A percentile compares a stretch with the other conserved stretches of the same genome.
Evolutionary conservation across 2,113 vertebrate genomes (phyloP).

Genomic region (Oreotrochilus melanogaster): DNA sequence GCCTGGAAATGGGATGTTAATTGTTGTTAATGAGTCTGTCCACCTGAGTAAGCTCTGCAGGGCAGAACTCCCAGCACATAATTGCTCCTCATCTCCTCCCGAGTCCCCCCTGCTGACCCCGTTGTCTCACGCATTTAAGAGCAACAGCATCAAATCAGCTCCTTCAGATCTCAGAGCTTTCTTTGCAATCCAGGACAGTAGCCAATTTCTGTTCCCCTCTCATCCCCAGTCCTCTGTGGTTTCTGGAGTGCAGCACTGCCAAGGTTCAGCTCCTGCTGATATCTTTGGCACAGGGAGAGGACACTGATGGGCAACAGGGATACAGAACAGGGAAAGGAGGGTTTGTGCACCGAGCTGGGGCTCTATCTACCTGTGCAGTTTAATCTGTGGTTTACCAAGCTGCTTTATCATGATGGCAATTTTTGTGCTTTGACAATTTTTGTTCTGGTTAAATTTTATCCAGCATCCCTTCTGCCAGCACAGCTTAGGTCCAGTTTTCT

Average conservation of each 20-base stretch:
- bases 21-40: conserved; percentile 39
- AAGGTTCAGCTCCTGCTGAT: neutral
- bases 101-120: neutral
- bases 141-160: neutral
- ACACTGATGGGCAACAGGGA: neutral
- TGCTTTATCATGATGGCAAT: neutral
- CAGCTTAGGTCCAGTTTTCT: neutral
- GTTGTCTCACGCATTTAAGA: neutral
- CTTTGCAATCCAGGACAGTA: neutral
- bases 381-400: fast-evolving
- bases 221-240: neutral
- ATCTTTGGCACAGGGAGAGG: neutral
- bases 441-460: neutral
- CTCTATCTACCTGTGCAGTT: neutral
- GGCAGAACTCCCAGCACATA: neutral
- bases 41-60: conserved; percentile 37
- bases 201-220: neutral
- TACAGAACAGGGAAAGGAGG: neutral
- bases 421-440: neutral
- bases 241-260: neutral
- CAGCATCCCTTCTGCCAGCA: neutral
- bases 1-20: conserved; percentile 63
- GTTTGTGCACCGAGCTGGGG: neutral
- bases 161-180: neutral
- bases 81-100: neutral